A percentile compares a stretch with the other conserved stretches of the same genome.
phyloP scores from a whole-genome alignment of 1,140 invertebrate species.

The Drosophila athabasca region DNA sequence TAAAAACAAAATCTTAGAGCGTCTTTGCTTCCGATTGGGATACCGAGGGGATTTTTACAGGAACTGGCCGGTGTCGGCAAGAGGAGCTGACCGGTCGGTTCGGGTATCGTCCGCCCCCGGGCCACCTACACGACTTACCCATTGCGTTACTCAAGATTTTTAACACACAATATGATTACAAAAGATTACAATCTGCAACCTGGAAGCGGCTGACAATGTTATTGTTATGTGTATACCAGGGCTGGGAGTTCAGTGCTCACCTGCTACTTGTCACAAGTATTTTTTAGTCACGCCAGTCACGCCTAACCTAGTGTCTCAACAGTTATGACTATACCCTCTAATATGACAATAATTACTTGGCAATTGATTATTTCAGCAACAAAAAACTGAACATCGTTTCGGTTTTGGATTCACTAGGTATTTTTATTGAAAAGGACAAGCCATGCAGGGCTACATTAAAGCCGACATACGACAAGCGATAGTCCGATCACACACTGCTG shows the following conservation, averaged over 20 bases:
- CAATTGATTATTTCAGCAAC: too few relatives aligned
- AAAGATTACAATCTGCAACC: not conserved
- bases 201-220: slow-evolving; percentile 5
- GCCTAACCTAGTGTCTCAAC: too few relatives aligned
- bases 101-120: too few relatives aligned
- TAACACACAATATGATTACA: not conserved
- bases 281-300: not conserved
- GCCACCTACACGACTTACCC: not conserved
- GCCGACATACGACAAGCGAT: not conserved
- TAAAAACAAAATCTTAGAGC: slow-evolving; percentile 57
- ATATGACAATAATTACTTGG: not conserved
- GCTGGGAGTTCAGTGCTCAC: not conserved
- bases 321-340: not conserved
- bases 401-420: too few relatives aligned
- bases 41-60: not conserved
- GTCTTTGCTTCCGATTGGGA: too few relatives aligned
- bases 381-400: too few relatives aligned
- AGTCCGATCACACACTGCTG: slow-evolving; percentile 16
- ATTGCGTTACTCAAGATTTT: not conserved
- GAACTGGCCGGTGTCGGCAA: too few relatives aligned
- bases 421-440: too few relatives aligned
- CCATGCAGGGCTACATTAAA: not conserved
- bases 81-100: too few relatives aligned
- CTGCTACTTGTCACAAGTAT: not conserved
- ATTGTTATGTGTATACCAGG: slow-evolving; percentile 22